phyloP scores from a whole-genome alignment of 2,797 vertebrate species.

The Leptoclinus maculatus region DNA sequence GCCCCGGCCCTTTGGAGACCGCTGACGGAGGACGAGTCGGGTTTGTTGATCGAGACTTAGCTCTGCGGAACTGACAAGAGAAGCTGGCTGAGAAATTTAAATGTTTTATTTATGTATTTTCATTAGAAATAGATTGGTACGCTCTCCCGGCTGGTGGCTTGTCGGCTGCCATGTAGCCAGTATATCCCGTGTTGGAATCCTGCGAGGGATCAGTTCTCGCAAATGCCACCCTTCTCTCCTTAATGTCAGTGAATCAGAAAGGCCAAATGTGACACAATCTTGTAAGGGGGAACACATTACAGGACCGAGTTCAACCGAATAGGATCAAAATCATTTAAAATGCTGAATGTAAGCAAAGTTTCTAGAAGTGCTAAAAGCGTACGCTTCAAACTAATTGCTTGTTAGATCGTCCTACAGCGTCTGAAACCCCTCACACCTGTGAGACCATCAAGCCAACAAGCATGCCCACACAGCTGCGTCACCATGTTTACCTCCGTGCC shows the following conservation, averaged over 20 bases:
- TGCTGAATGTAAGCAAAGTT: neutral
- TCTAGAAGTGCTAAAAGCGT: neutral
- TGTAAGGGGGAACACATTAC: neutral
- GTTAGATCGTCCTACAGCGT: neutral
- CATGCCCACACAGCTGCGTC: neutral
- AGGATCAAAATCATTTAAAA: neutral
- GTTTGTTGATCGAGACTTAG: conserved; percentile 59
- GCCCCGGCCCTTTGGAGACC: conserved; percentile 40
- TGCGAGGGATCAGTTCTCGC: neutral
- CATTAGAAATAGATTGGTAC: conserved; percentile 51
- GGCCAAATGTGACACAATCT: neutral
- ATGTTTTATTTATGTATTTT: conserved; percentile 63
- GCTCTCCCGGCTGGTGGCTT: conserved; percentile 2
- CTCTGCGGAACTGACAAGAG: conserved; percentile 54
- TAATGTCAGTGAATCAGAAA: neutral
- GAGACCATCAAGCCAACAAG: neutral
- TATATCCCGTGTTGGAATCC: conserved; percentile 8
- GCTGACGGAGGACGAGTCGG: conserved; percentile 53
- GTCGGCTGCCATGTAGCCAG: conserved; percentile 11
- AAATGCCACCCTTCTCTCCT: neutral
- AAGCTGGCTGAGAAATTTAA: conserved; percentile 51
- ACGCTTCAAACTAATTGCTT: neutral
- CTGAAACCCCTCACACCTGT: neutral
- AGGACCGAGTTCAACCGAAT: neutral
- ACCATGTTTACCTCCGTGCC: too few relatives aligned